A percentile compares a stretch with the other conserved stretches of the same genome.
phyloP scores from a whole-genome alignment of 2,888 invertebrate species.

The Scelioninae gen. 2 region DNA sequence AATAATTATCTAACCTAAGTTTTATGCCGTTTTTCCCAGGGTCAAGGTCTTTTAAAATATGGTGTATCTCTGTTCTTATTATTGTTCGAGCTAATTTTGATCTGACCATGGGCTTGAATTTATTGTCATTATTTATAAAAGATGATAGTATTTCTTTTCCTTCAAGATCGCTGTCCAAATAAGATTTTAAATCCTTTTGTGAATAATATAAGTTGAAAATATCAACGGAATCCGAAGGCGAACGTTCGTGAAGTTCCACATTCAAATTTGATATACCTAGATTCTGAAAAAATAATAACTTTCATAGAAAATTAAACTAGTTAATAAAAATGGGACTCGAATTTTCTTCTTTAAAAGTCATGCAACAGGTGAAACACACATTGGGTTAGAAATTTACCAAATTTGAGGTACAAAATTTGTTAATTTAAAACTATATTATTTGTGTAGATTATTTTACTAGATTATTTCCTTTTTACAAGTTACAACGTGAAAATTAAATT shows the following conservation, averaged over 20 bases:
- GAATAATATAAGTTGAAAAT: no score
- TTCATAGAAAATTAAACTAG: no score
- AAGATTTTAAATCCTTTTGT: constrained; percentile 13
- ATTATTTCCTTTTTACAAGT: background rate
- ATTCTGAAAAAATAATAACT: no score
- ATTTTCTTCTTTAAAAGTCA: no score
- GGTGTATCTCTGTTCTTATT: constrained; percentile 6
- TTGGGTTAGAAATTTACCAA: no score
- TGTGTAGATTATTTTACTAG: no score
- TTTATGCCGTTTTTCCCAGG: background rate
- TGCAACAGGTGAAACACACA: no score
- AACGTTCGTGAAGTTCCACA: no score
- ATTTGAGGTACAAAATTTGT: background rate
- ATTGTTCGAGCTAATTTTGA: constrained; percentile 11
- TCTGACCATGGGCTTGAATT: constrained; percentile 12
- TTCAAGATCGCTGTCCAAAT: background rate
- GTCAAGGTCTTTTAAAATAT: constrained; percentile 1
- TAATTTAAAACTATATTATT: no score
- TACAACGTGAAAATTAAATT: constrained; percentile 3
- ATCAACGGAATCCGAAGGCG: no score
- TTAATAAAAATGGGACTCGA: no score
- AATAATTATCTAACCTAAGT: constrained; percentile 1
- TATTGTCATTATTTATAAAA: constrained; percentile 6
- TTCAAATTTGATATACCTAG: no score
- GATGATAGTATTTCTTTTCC: constrained; percentile 17